phyloP scores from a whole-genome alignment of 2,797 vertebrate genomes.

The Hypotaenidia okinawae region DNA sequence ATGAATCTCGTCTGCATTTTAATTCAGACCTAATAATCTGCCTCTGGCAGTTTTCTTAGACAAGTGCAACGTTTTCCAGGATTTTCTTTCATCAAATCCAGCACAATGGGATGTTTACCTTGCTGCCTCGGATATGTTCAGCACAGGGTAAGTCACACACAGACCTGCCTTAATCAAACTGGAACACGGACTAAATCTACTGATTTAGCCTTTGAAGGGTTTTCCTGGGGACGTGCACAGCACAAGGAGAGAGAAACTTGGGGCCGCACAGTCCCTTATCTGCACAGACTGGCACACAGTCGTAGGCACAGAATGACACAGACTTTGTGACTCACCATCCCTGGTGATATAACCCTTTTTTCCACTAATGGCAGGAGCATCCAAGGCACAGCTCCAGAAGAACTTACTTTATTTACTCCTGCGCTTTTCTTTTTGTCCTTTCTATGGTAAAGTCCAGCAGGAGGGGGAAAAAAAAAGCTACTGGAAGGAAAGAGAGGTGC shows the following conservation, averaged over 20 bases:
- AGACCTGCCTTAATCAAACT: neutral
- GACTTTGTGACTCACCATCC: neutral
- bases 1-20: slow-evolving; percentile 82
- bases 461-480: neutral
- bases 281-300: neutral
- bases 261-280: neutral
- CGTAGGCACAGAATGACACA: neutral
- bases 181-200: neutral
- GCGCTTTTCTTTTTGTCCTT: neutral
- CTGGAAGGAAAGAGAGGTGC: neutral
- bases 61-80: slow-evolving; percentile 54
- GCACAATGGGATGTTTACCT: slow-evolving; percentile 69
- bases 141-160: neutral
- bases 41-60: slow-evolving; percentile 75
- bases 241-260: neutral
- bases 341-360: neutral
- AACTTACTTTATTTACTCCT: neutral
- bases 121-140: slow-evolving; percentile 27
- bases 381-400: neutral
- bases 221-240: neutral
- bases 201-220: neutral
- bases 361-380: neutral
- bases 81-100: slow-evolving; percentile 63
- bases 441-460: neutral
- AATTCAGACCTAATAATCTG: slow-evolving; percentile 80